Base-by-base conservation (phyloP, 2,888 invertebrate species). In the Frankliniella fusca region DNA sequence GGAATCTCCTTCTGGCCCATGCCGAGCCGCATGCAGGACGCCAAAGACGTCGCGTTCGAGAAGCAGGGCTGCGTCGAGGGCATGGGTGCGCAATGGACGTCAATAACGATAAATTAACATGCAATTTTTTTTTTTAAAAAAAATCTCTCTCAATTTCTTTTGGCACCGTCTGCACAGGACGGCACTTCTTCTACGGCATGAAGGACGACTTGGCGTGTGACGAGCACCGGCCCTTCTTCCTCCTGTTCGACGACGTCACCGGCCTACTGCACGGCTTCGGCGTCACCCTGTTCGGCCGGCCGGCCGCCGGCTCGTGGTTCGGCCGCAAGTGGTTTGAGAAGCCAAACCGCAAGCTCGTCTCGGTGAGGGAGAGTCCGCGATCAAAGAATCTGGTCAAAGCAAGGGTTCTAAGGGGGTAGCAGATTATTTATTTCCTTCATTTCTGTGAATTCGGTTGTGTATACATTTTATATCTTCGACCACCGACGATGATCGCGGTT, bases 171-270 rank as follows among this genome's bases (percentile, higher is more conserved):
- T n/a, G n/a, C 23, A 7, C 81, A 82, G 82, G 82, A 5, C 80
- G 65, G 1, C 82, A 82, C 76, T 82, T 70, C 82, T 80, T 79
- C 54, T 82, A 81, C 76, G 81, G 81, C 76, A 81, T 81, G 49
- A 23, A 20, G 28, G 28, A 20, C 23, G n/a, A 18, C 18, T 27
- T 82, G 82, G 18, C n/a, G 8, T 82, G 82, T 48, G 81, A 80
- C 18, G 82, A 82, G 61, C 48, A 80, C 70, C 70, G 70, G 11
- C 70, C 70, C 20, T 82, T 80, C 81, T 81, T 81, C 82, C 82
- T 81, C 48, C 70, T 82, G 70, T 76, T 76, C 70, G 70, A 76
- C 70, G 70, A 76, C 70, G 70, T 9, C 8, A 76, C 70, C 27
- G 70, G 70, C 27, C 23, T 12, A 27, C 70, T 76, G 70, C 70